Evolutionary conservation across 1,140 invertebrate genomes (phyloP).

Genomic region (Diprion similis): DNA sequence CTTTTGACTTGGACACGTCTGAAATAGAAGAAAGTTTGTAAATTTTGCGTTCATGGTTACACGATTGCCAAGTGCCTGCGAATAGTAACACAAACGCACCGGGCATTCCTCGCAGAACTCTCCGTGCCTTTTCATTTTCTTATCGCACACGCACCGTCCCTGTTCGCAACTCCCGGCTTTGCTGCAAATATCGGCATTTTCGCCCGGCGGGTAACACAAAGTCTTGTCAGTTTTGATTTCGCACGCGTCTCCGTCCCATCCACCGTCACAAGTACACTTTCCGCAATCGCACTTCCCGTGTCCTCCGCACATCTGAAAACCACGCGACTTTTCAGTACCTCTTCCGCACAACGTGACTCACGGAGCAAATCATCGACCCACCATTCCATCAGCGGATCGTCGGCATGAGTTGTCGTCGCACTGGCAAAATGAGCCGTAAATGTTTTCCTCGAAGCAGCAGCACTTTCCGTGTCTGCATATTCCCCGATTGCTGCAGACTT

Average conservation of each 20-base stretch:
- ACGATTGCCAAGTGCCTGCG: too few relatives aligned
- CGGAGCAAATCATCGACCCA: constrained; percentile 11
- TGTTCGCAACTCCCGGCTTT: constrained; percentile 70
- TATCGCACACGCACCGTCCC: constrained; percentile 68
- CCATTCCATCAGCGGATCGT: constrained; percentile 58
- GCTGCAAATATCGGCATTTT: constrained; percentile 62
- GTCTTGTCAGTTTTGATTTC: constrained; percentile 70
- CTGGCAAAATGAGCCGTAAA: constrained; percentile 74
- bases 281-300: constrained; percentile 72
- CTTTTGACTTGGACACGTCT: constrained; percentile 73
- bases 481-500: constrained; percentile 66
- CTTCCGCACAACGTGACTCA: neutral
- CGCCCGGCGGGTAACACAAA: constrained; percentile 53
- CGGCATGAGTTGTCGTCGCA: constrained; percentile 79
- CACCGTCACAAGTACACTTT: constrained; percentile 67
- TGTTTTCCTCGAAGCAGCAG: constrained; percentile 61
- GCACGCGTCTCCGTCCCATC: constrained; percentile 71
- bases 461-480: constrained; percentile 72
- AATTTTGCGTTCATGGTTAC: too few relatives aligned
- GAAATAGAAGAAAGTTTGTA: constrained; percentile 27
- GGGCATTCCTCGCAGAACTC: constrained; percentile 71
- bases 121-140: constrained; percentile 62
- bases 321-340: constrained; percentile 8
- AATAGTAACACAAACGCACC: constrained; percentile 43
- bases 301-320: constrained; percentile 67